Evolutionary conservation across 2,888 invertebrate genomes (phyloP).

Genomic region (Sinopyrophorus schimmeli): DNA sequence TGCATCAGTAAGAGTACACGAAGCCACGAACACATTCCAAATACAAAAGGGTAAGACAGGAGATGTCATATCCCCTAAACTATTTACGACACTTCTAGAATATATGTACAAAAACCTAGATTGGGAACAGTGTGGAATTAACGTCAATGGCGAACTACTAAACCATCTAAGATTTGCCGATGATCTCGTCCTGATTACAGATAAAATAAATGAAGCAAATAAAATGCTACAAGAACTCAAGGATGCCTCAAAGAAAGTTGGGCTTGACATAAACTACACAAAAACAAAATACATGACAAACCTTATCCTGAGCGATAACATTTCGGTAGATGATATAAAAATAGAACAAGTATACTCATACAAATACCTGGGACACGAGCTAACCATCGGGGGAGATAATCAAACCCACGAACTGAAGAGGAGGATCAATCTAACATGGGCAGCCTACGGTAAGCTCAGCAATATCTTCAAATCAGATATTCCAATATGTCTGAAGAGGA

Average conservation of each 20-base stretch:
- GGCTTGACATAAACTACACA: neutral
- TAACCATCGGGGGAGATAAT: no score
- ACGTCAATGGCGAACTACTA: neutral
- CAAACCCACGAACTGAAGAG: no score
- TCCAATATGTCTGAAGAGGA: neutral
- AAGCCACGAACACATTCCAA: neutral
- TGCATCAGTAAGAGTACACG: neutral
- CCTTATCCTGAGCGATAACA: no score
- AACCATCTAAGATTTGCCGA: neutral
- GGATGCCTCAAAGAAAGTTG: neutral
- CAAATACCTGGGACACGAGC: neutral
- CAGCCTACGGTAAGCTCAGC: neutral
- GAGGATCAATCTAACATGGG: no score
- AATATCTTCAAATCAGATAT: conserved; percentile 5
- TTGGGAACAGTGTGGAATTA: neutral
- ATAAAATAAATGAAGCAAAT: neutral
- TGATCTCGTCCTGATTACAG: neutral
- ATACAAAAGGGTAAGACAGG: neutral
- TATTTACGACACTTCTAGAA: neutral
- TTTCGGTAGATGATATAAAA: no score
- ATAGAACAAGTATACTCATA: no score
- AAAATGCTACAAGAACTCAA: neutral
- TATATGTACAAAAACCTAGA: neutral
- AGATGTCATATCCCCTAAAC: neutral
- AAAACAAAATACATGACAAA: neutral